Percentiles rank a stretch among this genome's conserved stretches.
Evolutionary conservation across 1,140 invertebrate genomes (phyloP).

Genomic region (Brachionus rotundiformis): DNA sequence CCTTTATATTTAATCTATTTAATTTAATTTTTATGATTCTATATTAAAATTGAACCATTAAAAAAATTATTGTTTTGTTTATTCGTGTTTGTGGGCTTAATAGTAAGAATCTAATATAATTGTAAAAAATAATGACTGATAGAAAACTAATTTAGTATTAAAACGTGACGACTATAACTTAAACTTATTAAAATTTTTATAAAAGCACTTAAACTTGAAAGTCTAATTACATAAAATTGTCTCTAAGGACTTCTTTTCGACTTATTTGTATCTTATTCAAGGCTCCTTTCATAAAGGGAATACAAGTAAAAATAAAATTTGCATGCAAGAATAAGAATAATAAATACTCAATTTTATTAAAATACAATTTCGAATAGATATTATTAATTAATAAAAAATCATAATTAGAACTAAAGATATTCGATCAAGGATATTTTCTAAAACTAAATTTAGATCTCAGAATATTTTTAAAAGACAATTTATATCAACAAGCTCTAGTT

Average conservation of each 20-base stretch:
- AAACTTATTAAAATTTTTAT: not conserved
- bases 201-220: not conserved
- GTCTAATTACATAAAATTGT: not conserved
- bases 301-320: not conserved
- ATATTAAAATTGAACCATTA: too few species aligned
- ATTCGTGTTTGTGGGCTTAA: not conserved
- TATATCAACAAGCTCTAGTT: too few species aligned
- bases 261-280: not conserved
- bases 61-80: too few species aligned
- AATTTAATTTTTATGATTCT: too few species aligned
- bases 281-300: not conserved
- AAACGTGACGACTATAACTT: not conserved
- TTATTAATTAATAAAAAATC: too few species aligned
- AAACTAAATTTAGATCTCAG: too few species aligned
- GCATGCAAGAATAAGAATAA: slow-evolving; percentile 12
- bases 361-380: not conserved
- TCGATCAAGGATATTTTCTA: too few species aligned
- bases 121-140: too few species aligned
- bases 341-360: not conserved
- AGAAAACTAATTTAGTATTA: not conserved
- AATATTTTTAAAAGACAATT: too few species aligned
- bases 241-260: not conserved
- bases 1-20: too few species aligned
- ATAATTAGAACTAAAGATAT: too few species aligned
- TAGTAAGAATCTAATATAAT: too few species aligned